Evolutionary conservation across 2,888 invertebrate species (phyloP).

Genomic region (Drosophila phalerata): DNA sequence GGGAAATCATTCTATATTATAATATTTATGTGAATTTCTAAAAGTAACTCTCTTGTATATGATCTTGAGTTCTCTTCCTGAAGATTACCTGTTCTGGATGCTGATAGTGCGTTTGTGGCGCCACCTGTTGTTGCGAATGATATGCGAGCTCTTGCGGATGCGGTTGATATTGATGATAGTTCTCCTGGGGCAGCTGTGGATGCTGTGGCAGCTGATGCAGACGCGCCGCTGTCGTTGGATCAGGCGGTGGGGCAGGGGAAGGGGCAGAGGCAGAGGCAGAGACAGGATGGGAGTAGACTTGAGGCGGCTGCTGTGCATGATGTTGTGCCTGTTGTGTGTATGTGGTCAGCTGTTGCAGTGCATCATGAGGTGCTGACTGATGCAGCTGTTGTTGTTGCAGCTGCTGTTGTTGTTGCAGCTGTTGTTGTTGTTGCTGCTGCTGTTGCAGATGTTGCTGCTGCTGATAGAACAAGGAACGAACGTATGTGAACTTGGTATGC

Average conservation of each 20-base stretch:
- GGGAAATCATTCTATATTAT: too few species aligned
- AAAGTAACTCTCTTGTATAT: too few species aligned
- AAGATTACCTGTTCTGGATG: slow-evolving; percentile 49
- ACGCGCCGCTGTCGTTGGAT: slow-evolving; percentile 20
- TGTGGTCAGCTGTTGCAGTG: slow-evolving; percentile 67
- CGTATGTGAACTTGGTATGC: slow-evolving; percentile 91
- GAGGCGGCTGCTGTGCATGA: slow-evolving; percentile 53
- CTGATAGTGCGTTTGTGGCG: slow-evolving; percentile 47
- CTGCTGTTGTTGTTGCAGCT: slow-evolving; percentile 57
- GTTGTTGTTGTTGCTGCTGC: slow-evolving; percentile 57
- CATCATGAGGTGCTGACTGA: slow-evolving; percentile 45
- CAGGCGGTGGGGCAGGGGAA: too few species aligned
- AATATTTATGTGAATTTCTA: too few species aligned
- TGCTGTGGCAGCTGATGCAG: slow-evolving; percentile 33
- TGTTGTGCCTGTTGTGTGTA: slow-evolving; percentile 55
- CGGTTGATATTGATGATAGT: slow-evolving; percentile 62
- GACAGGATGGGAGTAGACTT: slow-evolving; percentile 21
- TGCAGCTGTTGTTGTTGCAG: slow-evolving; percentile 40
- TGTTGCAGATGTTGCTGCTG: slow-evolving; percentile 57
- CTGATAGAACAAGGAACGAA: slow-evolving; percentile 85
- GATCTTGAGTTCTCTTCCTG: too few species aligned
- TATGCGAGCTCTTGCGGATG: slow-evolving; percentile 49
- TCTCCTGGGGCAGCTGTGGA: slow-evolving; percentile 38
- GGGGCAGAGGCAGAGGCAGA: neutral
- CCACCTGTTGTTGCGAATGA: slow-evolving; percentile 45